These are phyloP conservation scores for Acinonyx jubatus DNA, from an alignment of 2,113 vertebrate species.

Conservation along the genomic window DNA sequence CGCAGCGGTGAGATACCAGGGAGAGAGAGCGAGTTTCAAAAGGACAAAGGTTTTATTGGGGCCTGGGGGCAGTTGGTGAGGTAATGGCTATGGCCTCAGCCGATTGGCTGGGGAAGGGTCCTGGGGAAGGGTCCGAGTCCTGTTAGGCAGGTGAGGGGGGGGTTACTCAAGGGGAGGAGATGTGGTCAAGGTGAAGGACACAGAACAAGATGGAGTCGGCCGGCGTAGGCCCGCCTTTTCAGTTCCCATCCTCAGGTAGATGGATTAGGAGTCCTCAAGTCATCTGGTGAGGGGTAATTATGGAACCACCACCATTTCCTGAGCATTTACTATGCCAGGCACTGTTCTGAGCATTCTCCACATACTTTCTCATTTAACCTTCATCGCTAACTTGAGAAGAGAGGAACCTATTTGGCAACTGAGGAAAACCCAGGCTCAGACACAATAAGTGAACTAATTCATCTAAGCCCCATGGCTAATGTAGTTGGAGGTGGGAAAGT, in stretches of 20 bases:
- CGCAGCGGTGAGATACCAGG: no score
- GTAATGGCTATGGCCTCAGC: no score
- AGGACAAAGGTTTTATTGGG: no score
- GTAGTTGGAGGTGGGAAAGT: not conserved
- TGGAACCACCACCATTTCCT: not conserved
- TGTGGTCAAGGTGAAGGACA: no score
- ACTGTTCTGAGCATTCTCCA: not conserved
- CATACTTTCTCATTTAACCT: not conserved
- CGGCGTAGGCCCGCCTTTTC: no score
- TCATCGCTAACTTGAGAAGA: not conserved
- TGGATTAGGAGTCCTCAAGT: fast-evolving
- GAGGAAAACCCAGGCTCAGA: not conserved
- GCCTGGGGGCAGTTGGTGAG: no score
- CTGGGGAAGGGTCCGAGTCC: no score
- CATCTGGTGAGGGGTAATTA: not conserved
- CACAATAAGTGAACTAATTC: not conserved
- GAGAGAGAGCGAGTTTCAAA: no score
- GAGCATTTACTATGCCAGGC: not conserved
- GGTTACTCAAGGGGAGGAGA: no score
- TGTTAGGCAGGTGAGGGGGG: no score
- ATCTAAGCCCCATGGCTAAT: not conserved
- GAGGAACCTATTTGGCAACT: not conserved
- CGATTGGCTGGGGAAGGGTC: no score
- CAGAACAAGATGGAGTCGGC: no score
- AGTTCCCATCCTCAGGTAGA: not conserved